Percentiles rank a stretch among this genome's conserved stretches.
Evolutionary conservation across 2,888 invertebrate genomes (phyloP).

Genomic region (Trilocha varians): DNA sequence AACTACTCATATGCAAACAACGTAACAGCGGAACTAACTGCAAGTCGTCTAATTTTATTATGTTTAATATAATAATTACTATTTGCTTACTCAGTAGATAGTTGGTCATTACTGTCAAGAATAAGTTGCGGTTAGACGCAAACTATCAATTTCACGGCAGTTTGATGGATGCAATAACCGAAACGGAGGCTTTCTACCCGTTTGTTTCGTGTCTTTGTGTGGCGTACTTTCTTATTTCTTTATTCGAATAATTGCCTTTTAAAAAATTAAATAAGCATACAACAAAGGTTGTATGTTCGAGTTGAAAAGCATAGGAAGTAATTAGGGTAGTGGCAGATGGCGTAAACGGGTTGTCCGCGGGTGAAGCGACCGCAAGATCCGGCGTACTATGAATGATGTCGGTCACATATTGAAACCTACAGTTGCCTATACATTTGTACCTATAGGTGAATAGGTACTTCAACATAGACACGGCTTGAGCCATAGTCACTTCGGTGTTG

Average conservation of each 20-base stretch:
- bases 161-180: constrained; percentile 34
- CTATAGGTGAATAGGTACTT: too few species aligned
- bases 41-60: constrained; percentile 3
- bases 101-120: constrained; percentile 23
- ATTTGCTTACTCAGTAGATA: constrained; percentile 11
- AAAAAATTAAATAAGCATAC: constrained; percentile 40
- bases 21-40: constrained; percentile 4
- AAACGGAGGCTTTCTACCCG: constrained; percentile 44
- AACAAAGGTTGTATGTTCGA: constrained; percentile 43
- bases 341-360: constrained; percentile 25
- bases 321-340: constrained; percentile 60
- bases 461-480: too few species aligned
- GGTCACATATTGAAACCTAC: background rate
- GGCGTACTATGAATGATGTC: background rate
- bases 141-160: constrained; percentile 56
- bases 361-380: constrained; percentile 23
- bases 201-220: constrained; percentile 37
- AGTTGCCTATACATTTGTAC: background rate
- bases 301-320: constrained; percentile 61
- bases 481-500: too few species aligned
- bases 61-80: constrained; percentile 5
- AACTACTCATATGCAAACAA: constrained; percentile 4
- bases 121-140: constrained; percentile 44
- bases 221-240: constrained; percentile 60
- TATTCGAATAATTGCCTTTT: constrained; percentile 50